Base-by-base conservation (phyloP, 2,113 vertebrate genomes). In the Grus americana region DNA sequence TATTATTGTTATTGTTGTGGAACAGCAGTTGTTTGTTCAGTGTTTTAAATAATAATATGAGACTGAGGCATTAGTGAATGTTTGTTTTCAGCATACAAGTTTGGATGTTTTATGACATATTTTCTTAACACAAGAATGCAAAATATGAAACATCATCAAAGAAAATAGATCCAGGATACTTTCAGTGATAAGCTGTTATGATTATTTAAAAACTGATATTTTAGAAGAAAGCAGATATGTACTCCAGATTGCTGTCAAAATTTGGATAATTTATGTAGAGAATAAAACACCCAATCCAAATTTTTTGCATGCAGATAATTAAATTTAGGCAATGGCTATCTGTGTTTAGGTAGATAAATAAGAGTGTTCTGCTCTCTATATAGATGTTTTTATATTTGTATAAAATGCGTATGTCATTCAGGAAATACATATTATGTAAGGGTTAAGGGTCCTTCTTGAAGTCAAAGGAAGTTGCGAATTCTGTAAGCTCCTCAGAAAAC, bases 241-340 rank as follows among this genome's bases (percentile, higher is more conserved):
- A 95, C 55, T 93, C 92, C 95, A 97, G 93, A 96, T 95, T 95
- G 89, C 88, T 91, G 79, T 93, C 95, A 95, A 91, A 94, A 92
- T 96, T 88, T 84, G 73, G 68, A 93, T 96, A 92, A 93, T 91
- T 93, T 95, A 90, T 86, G 84, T 90, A 81, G 81, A 81, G 76
- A 68, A n/a, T 84, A 71, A 68, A 91, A 63, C 44, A 67, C 16
- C 66, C 86, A 92, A 81, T 94, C 79, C 88, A 94, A 72, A 83
- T 75, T 68, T 78, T 86, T 83, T 11, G 2, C 65, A 32, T 84
- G 52, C 46, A 71, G 65, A 86, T 96, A 90, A 92, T 91, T 93
- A 92, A 87, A 87, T 70, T 52, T 71, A 61, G 61, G 44, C 59
- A 67, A 40, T 52, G 59, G 20, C 61, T 86, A 42, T 91, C 30